Evolutionary conservation across 2,888 invertebrate genomes (phyloP).

Genomic region (Masnerella sp.): DNA sequence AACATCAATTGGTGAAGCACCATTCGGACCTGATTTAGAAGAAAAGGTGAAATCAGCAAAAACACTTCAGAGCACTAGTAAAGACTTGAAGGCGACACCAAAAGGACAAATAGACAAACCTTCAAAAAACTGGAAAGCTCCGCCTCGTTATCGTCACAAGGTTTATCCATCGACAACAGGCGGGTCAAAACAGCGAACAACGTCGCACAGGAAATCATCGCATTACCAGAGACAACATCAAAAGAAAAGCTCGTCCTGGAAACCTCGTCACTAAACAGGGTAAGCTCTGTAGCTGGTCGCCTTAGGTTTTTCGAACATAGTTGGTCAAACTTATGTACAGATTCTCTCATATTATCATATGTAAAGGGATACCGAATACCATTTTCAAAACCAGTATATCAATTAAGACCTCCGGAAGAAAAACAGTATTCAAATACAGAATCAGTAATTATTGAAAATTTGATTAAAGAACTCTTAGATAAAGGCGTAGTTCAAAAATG

Average conservation of each 20-base stretch:
- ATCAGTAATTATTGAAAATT: background rate
- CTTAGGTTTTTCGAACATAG: conserved; percentile 22
- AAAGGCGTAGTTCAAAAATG: conserved; percentile 42
- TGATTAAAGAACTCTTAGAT: background rate
- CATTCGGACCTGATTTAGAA: conserved; percentile 38
- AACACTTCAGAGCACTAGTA: conserved; percentile 9
- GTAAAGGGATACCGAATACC: conserved; percentile 49
- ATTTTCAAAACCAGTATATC: conserved; percentile 11
- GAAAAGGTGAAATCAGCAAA: conserved; percentile 36
- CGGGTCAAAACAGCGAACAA: conserved; percentile 17
- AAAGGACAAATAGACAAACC: background rate
- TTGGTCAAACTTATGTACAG: background rate
- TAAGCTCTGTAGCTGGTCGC: conserved; percentile 47
- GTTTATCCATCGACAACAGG: background rate
- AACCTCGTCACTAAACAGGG: conserved; percentile 13
- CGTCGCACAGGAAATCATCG: background rate
- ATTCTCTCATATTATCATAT: conserved; percentile 37
- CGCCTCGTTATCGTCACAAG: conserved; percentile 14
- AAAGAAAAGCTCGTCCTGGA: conserved; percentile 10
- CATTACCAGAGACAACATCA: background rate
- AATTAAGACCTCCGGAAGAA: conserved; percentile 13
- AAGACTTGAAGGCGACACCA: conserved; percentile 11
- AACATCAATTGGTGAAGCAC: conserved; percentile 18
- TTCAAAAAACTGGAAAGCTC: conserved; percentile 51
- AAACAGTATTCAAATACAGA: conserved; percentile 15